A percentile compares a stretch with the other conserved stretches of the same genome.
Conservation (phyloP, 2,797 vertebrate species). For the Gephyroberyx darwinii region DNA sequence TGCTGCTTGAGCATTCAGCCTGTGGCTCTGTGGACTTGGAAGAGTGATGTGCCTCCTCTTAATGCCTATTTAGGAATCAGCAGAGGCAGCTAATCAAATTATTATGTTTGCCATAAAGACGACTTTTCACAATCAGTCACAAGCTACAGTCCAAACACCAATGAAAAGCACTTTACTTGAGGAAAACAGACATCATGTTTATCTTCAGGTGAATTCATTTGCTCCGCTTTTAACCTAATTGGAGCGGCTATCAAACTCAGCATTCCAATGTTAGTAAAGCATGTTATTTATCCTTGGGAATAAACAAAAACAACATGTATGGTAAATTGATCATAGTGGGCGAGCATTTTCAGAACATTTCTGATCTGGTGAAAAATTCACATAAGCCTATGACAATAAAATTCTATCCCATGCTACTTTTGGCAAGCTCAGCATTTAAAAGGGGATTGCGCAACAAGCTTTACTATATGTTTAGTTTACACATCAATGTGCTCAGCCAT, state of each 20-base stretch:
- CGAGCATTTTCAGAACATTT: not conserved
- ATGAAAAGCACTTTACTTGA: conserved; percentile 40
- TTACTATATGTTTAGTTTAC: conserved; percentile 30
- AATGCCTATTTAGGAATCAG: conserved; percentile 62
- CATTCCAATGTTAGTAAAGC: conserved; percentile 11
- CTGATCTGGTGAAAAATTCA: conserved; percentile 15
- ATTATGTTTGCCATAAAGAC: conserved; percentile 54
- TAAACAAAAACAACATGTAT: conserved; percentile 17
- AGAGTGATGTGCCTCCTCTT: conserved; percentile 53
- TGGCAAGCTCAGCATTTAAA: conserved; percentile 9
- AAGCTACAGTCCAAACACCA: conserved; percentile 32
- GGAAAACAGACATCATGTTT: conserved; percentile 31
- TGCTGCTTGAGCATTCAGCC: conserved; percentile 42
- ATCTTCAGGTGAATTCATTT: conserved; percentile 55
- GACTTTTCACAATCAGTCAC: conserved; percentile 50
- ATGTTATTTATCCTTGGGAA: conserved; percentile 5
- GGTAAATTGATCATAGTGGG: not conserved
- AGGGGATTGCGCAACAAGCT: conserved; percentile 4
- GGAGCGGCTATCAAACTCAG: conserved; percentile 39
- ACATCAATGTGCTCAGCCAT: conserved; percentile 50
- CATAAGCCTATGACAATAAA: conserved; percentile 3
- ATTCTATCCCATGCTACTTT: conserved; percentile 3
- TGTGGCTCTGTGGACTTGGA: conserved; percentile 21
- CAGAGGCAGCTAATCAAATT: conserved; percentile 66
- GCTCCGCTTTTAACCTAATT: conserved; percentile 62